Conservation (phyloP, 2,113 vertebrate species). For the Esox niger region DNA sequence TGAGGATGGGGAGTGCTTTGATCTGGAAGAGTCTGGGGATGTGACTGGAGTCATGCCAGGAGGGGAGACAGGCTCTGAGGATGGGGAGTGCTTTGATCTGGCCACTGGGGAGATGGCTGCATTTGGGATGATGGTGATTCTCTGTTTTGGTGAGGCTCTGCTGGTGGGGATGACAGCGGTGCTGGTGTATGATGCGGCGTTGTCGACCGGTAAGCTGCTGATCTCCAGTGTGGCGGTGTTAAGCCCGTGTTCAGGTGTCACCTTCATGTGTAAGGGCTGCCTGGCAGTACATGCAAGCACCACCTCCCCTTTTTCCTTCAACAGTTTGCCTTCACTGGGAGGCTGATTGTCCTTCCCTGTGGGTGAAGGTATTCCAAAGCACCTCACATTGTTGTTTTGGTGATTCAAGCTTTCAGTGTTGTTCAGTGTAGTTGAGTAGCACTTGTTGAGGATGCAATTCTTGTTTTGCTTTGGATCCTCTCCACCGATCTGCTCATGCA, state of each 20-base stretch:
- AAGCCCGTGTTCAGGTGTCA: constrained; percentile 89
- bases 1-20: no score
- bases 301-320: constrained; percentile 81
- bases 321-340: constrained; percentile 80
- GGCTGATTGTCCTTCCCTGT: constrained; percentile 77
- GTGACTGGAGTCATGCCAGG: constrained; percentile 75
- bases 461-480: constrained; percentile 73
- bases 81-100: constrained; percentile 39
- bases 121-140: constrained; percentile 94
- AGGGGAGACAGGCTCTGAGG: constrained; percentile 65
- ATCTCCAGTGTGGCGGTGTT: constrained; percentile 94
- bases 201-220: constrained; percentile 84
- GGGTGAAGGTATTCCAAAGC: constrained; percentile 77
- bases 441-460: constrained; percentile 67
- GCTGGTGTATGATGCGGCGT: constrained; percentile 85
- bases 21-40: constrained; percentile 82
- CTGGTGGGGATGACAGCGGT: constrained; percentile 90
- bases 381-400: constrained; percentile 75
- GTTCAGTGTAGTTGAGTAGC: constrained; percentile 67
- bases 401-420: constrained; percentile 72
- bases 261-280: constrained; percentile 93
- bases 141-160: constrained; percentile 84
- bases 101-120: constrained; percentile 42
- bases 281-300: constrained; percentile 87
- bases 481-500: constrained; percentile 73